Evolutionary conservation across 2,797 vertebrate genomes (phyloP).

Genomic region (Peromyscus aztecus): DNA sequence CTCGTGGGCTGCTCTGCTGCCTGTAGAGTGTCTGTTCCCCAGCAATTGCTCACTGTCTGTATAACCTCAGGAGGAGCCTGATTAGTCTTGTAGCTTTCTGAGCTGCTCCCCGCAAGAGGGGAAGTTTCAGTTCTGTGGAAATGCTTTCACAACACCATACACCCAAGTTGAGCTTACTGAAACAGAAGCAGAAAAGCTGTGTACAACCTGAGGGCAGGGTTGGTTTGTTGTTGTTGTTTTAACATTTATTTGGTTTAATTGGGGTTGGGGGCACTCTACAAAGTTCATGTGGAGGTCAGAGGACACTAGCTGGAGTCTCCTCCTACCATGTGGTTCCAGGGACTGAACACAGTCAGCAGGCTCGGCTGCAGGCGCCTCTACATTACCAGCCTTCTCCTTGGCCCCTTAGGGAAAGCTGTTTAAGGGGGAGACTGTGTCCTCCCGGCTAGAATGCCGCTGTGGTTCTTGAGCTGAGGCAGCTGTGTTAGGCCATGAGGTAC

Average conservation of each 20-base stretch:
- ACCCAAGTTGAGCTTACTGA: background rate
- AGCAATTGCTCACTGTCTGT: background rate
- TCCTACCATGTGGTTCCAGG: background rate
- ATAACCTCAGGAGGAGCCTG: background rate
- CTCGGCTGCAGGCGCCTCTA: background rate
- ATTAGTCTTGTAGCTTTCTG: background rate
- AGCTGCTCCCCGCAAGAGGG: background rate
- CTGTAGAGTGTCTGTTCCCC: background rate
- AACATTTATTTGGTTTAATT: background rate
- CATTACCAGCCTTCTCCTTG: background rate
- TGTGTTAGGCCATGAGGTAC: background rate
- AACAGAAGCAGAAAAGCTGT: background rate
- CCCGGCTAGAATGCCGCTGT: slow-evolving; percentile 6
- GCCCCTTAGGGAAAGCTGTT: background rate
- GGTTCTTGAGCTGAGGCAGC: slow-evolving; percentile 22
- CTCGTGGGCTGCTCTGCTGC: background rate
- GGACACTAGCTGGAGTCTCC: background rate
- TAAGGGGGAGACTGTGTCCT: background rate
- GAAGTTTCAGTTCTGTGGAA: background rate
- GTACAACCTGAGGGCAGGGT: background rate
- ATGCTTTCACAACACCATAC: background rate
- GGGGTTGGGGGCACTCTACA: background rate
- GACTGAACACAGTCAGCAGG: background rate
- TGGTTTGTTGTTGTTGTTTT: background rate
- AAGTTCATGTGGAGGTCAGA: background rate